phyloP scores from a whole-genome alignment of 2,888 invertebrate species.

The Melinaea menophilus region DNA sequence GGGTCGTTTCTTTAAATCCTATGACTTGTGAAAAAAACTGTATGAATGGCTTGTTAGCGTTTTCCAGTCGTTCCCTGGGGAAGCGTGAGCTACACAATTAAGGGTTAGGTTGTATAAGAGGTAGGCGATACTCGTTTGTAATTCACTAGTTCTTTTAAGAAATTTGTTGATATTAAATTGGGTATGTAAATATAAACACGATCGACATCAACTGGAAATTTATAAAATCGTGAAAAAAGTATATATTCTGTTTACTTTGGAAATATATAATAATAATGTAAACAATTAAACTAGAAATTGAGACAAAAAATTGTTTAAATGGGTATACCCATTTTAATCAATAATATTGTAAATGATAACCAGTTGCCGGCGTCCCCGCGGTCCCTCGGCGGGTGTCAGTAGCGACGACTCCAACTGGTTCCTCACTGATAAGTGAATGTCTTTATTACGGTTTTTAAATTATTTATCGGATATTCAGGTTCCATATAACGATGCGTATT shows the following conservation, averaged over 20 bases:
- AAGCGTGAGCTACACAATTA: conserved; percentile 20
- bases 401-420: conserved; percentile 55
- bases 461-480: neutral
- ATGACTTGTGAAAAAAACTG: conserved; percentile 57
- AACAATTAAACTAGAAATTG: too few relatives aligned
- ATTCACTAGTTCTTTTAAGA: conserved; percentile 8
- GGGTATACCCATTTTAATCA: conserved; percentile 6
- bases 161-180: neutral
- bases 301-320: too few relatives aligned
- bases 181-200: too few relatives aligned
- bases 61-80: conserved; percentile 49
- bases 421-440: conserved; percentile 49
- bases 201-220: too few relatives aligned
- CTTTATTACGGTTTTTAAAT: conserved; percentile 47
- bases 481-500: neutral
- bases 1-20: conserved; percentile 50
- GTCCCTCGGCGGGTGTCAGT: conserved; percentile 59
- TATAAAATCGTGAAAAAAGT: too few relatives aligned
- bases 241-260: too few relatives aligned
- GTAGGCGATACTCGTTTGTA: conserved; percentile 11
- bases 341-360: conserved; percentile 42
- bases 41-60: conserved; percentile 70
- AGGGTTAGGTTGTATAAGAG: conserved; percentile 9
- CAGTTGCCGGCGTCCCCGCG: conserved; percentile 47
- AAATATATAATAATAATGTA: too few relatives aligned